Percentiles rank a stretch among this genome's conserved stretches.
Conservation (phyloP, 2,888 invertebrate species). For the Julus scandinavius region DNA sequence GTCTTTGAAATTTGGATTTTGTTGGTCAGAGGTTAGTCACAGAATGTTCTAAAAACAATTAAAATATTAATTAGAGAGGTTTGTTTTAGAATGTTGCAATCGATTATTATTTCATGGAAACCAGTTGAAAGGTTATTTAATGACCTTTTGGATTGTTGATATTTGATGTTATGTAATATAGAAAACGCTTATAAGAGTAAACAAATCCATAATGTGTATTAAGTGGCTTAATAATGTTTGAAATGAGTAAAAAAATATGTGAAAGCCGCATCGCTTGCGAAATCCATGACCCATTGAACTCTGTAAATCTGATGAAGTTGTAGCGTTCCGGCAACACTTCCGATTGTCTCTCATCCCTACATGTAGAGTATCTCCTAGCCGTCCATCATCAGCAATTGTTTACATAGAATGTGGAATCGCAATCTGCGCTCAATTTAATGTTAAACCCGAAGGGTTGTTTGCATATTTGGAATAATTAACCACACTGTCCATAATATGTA, state of each 20-base stretch:
- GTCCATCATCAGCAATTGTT: neutral
- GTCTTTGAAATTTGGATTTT: too few relatives aligned
- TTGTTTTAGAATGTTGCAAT: too few relatives aligned
- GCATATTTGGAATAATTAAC: conserved; percentile 23
- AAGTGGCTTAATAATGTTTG: neutral
- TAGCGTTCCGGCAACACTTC: neutral
- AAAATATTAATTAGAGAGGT: too few relatives aligned
- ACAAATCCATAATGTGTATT: too few relatives aligned
- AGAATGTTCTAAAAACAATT: too few relatives aligned
- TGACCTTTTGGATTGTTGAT: too few relatives aligned
- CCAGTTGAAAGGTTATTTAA: too few relatives aligned
- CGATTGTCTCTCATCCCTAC: neutral
- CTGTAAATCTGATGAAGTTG: neutral
- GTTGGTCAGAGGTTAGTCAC: too few relatives aligned
- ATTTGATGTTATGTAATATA: too few relatives aligned
- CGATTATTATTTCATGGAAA: too few relatives aligned
- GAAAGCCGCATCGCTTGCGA: neutral
- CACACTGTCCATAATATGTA: conserved; percentile 19
- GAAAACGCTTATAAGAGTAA: too few relatives aligned
- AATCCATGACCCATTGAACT: neutral
- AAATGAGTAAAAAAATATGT: neutral
- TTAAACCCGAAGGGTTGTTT: neutral
- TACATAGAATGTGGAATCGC: neutral
- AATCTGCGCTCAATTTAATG: conserved; percentile 20
- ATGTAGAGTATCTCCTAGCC: neutral